These are phyloP conservation scores for Dicyrtoma fusca DNA, from an alignment of 2,888 invertebrate species.

Conservation along the genomic window DNA sequence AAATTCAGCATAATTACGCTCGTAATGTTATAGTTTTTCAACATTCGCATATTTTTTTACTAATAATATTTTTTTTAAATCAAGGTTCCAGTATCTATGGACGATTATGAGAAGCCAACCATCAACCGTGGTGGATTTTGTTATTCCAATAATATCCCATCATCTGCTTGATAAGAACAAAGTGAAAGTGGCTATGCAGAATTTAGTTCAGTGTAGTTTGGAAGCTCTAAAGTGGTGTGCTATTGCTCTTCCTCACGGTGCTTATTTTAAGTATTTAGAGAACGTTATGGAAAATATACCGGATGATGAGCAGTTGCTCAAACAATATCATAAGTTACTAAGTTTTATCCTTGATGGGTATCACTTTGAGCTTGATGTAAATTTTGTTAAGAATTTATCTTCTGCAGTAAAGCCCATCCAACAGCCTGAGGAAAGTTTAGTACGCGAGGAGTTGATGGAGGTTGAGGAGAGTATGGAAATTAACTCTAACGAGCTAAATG, in stretches of 20 bases:
- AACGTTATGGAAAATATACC: constrained; percentile 4
- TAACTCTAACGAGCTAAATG: not conserved
- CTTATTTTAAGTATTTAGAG: constrained; percentile 34
- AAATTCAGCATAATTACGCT: no score
- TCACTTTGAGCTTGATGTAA: constrained; percentile 18
- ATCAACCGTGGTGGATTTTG: constrained; percentile 11
- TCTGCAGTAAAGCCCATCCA: no score
- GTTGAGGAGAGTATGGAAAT: not conserved
- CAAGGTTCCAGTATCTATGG: constrained; percentile 16
- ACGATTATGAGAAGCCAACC: constrained; percentile 23
- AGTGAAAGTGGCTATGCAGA: constrained; percentile 19
- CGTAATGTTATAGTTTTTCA: no score
- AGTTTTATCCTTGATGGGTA: constrained; percentile 22
- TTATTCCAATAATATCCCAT: constrained; percentile 28
- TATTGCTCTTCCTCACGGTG: constrained; percentile 27
- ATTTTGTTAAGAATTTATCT: not conserved
- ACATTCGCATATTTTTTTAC: no score
- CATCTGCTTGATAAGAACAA: constrained; percentile 21
- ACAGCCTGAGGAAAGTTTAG: no score
- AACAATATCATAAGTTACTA: constrained; percentile 31
- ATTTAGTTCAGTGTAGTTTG: constrained; percentile 28
- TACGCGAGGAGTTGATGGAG: not conserved
- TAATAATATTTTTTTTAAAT: not conserved
- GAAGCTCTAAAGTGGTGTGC: constrained; percentile 25
- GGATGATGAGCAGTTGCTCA: constrained; percentile 23